phyloP scores from a whole-genome alignment of 35 echinoderm and acorn worm species.

The Hemicentrotus pulcherrimus region DNA sequence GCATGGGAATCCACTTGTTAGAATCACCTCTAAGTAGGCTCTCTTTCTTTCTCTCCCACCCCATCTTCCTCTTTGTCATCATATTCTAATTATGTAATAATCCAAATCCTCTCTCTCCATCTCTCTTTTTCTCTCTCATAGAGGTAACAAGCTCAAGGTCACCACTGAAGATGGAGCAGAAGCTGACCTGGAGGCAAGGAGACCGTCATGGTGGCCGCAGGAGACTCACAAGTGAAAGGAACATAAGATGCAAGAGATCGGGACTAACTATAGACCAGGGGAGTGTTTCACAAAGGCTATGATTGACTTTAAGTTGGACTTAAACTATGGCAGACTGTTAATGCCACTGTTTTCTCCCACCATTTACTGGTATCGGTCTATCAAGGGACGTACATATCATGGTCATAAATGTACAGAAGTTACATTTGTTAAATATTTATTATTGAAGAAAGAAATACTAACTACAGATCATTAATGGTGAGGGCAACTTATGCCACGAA shows the following conservation, averaged over 20 bases:
- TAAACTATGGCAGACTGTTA: too few relatives aligned
- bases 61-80: background rate
- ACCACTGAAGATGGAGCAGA: background rate
- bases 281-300: background rate
- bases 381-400: too few relatives aligned
- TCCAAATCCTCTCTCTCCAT: background rate
- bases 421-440: too few relatives aligned
- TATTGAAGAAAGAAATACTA: too few relatives aligned
- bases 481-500: too few relatives aligned
- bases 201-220: conserved; percentile 60
- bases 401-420: too few relatives aligned
- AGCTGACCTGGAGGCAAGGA: conserved; percentile 30
- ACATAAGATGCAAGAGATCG: background rate
- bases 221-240: background rate
- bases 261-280: background rate
- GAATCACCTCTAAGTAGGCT: background rate
- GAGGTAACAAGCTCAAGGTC: conserved; percentile 48
- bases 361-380: too few relatives aligned
- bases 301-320: background rate
- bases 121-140: background rate
- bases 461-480: too few relatives aligned
- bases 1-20: background rate
- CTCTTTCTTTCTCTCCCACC: background rate
- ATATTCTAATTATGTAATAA: background rate
- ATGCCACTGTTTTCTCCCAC: too few relatives aligned